Evolutionary conservation across 1,140 invertebrate species (phyloP).

Genomic region (Metaphire vulgaris): DNA sequence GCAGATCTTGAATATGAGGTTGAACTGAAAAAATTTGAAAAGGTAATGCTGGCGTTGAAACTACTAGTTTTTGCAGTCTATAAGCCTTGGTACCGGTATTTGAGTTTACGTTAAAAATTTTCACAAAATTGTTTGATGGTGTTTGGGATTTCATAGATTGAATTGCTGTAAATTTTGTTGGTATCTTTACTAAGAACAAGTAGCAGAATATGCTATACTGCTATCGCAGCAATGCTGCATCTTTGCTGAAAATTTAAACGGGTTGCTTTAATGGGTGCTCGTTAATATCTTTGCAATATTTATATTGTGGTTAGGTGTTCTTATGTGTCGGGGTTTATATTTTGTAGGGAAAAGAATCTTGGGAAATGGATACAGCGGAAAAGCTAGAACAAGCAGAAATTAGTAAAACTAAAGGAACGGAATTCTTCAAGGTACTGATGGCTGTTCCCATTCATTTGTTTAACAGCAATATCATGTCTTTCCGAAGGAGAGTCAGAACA

Average conservation of each 20-base stretch:
- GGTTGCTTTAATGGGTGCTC: too few relatives aligned
- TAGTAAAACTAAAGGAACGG: conserved; percentile 83
- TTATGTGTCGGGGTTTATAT: conserved; percentile 15
- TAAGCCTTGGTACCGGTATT: not conserved
- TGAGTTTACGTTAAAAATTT: too few relatives aligned
- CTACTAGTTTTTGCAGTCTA: not conserved
- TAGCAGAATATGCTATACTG: too few relatives aligned
- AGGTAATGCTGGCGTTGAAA: conserved; percentile 54
- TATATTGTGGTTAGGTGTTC: too few relatives aligned
- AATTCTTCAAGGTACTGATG: conserved; percentile 79
- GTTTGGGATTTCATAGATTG: too few relatives aligned
- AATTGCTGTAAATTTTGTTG: not conserved
- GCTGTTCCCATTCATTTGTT: too few relatives aligned
- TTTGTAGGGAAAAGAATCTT: conserved; percentile 64
- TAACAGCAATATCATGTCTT: too few relatives aligned
- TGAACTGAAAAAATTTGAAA: conserved; percentile 71
- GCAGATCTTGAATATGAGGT: conserved; percentile 74
- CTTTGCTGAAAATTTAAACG: too few relatives aligned
- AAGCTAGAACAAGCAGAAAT: conserved; percentile 73
- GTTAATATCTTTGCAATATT: too few relatives aligned
- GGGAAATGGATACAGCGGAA: conserved; percentile 69
- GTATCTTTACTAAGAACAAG: not conserved
- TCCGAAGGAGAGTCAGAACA: too few relatives aligned
- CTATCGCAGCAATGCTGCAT: too few relatives aligned
- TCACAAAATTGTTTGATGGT: too few relatives aligned